Evolutionary conservation across 2,113 vertebrate species (phyloP), one percentile per base, ranked within the genome.

Genomic region (Dinomys branickii): DNA sequence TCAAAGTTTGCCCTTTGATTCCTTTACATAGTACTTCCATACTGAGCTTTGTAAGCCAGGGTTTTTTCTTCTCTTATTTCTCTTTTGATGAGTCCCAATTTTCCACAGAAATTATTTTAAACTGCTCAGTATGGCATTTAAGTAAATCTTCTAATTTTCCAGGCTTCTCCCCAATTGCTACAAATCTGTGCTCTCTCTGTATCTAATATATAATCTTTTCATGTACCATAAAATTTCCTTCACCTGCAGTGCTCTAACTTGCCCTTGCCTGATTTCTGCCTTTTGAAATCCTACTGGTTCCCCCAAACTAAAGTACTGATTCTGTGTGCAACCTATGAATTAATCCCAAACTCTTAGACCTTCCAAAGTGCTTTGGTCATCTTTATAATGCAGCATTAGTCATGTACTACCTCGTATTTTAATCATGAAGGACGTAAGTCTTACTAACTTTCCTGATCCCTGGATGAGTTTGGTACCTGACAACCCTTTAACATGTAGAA

Each of bases 41-140:
- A 91, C 17, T 75, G 16, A 91, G 35, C 14, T 94, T 82, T 61
- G 22, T 50, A 97, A 87, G 77, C 38, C 65, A 85, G 61, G 22
- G 35, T 30, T 33, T 81, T 86, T 83, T 80, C 56, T 77, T 85
- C 56, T 78, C 61, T 63, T 82, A 52, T 41, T 69, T 94, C 87
- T 81, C 35, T 73, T 94, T 92, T 78, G 50, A 86, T 75, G n/a
- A 61, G 28, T 63, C 85, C 44, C 16, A 17, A 20, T 65, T 94
- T 92, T 80, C 69, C 63, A 52, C 69, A 52, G 61, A 94, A 90
- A 81, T 94, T 67, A 94, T 95, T 69, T 59, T 56, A 73, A 84
- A 93, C 54, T 61, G 47, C 28, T 78, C 71, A 54, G 17, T 59
- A 44, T 47, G 3, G 9, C 33, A 83, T 81, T 75, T 89, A 80